Base-by-base conservation (phyloP, 1,140 invertebrate species). In the Cryptotermes secundus region DNA sequence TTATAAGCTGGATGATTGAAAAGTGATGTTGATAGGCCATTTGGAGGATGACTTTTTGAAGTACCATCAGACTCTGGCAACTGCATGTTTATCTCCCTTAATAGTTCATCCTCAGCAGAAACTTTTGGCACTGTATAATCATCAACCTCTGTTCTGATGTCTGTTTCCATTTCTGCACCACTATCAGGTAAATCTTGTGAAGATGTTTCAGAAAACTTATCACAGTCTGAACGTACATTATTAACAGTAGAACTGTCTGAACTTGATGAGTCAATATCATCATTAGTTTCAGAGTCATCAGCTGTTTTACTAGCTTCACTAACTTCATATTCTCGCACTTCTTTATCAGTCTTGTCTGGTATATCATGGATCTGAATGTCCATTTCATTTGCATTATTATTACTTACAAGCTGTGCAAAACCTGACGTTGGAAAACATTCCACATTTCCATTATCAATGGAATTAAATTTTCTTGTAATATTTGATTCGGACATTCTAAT, bases 1-100 rank as follows among this genome's bases (percentile, higher is more conserved):
- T 86, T 86, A 49, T 86, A 86, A 3, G 83, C 81, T 31, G 85
- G 85, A 80, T 86, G 85, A 38, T 42, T 83, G 26, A 84, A 80
- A 3, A 85, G 24, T 6, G 81, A 83, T 24, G 24, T 79, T 0
- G 81, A 84, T 45, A 84, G 49, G 34, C 81, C 85, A 81, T 83
- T 85, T 45, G 84, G 81, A 35, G 53, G 38, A 12, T 34, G 16
- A 72, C 38, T 83, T 49, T 79, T 49, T 79, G 53, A 36, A 3
- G 10, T 2, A 72, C 31, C 59, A 6, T 72, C 59, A 3, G 59
- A 72, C n/a, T 72, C 59, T n/a, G 59, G 42, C 34, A 81, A 38
- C 42, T 81, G 35, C 80, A 35, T 81, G 12, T 81, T 81, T 31
- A 38, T 36, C 34, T 81, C 34, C 80, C 35, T 26, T 81, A 81